Evolutionary conservation across 2,888 invertebrate genomes (phyloP).

Genomic region (Listrodromus nycthemerus): DNA sequence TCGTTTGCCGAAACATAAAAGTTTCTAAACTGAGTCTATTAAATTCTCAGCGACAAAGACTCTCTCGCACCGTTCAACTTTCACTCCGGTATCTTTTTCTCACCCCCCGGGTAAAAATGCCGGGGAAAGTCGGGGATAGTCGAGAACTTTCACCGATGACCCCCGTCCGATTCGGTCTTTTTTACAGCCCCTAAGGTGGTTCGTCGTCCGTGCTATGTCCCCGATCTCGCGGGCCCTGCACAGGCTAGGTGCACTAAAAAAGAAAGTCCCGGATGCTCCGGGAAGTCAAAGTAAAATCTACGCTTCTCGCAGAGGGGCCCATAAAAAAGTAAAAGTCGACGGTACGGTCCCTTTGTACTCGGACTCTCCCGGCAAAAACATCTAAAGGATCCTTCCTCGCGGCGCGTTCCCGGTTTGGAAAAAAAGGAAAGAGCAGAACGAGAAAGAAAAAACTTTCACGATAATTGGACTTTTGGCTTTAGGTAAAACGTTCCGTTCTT

Average conservation of each 20-base stretch:
- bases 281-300: conserved; percentile 53
- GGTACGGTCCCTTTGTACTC: conserved; percentile 58
- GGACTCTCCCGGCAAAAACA: conserved; percentile 12
- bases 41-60: conserved; percentile 2
- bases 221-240: conserved; percentile 48
- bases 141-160: conserved; percentile 64
- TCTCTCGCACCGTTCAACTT: conserved; percentile 56
- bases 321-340: conserved; percentile 69
- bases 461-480: conserved; percentile 59
- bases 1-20: conserved; percentile 6
- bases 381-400: conserved; percentile 20
- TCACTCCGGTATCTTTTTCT: conserved; percentile 61
- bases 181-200: conserved; percentile 66
- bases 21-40: conserved; percentile 19
- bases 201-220: conserved; percentile 31
- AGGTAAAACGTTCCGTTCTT: conserved; percentile 43
- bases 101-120: conserved; percentile 48
- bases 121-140: conserved; percentile 55
- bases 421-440: conserved; percentile 37
- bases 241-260: conserved; percentile 65
- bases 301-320: conserved; percentile 45
- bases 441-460: conserved; percentile 64
- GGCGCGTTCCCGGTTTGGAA: conserved; percentile 13
- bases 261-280: conserved; percentile 62
- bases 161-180: conserved; percentile 57